Conservation (phyloP, 2,888 invertebrate species). For the Drosophila austrosaltans region DNA sequence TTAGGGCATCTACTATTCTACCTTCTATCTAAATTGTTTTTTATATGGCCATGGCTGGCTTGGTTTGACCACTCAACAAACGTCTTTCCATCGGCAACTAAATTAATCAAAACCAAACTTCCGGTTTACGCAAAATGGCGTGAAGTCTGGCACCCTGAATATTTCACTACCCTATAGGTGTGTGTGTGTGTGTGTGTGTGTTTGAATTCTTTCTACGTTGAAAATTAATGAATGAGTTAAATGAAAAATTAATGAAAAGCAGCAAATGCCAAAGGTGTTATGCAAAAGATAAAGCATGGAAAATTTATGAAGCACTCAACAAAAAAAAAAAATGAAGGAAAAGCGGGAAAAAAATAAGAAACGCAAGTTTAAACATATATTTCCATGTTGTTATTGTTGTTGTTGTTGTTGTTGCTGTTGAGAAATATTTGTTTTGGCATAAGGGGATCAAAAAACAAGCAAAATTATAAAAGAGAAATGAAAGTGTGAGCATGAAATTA, state of each 20-base stretch:
- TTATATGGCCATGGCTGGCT: slow-evolving; percentile 56
- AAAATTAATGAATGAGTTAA: slow-evolving; percentile 80
- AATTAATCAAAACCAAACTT: slow-evolving; percentile 80
- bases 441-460: slow-evolving; percentile 23
- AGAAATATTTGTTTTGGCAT: slow-evolving; percentile 75
- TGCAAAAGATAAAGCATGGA: slow-evolving; percentile 76
- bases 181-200: slow-evolving; percentile 28
- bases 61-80: slow-evolving; percentile 44
- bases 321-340: slow-evolving; percentile 13
- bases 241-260: slow-evolving; percentile 79
- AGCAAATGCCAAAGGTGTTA: slow-evolving; percentile 67
- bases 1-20: slow-evolving; percentile 34
- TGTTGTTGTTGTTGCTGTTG: slow-evolving; percentile 60
- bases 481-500: slow-evolving; percentile 64
- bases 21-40: slow-evolving; percentile 42
- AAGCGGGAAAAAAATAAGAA: slow-evolving; percentile 45
- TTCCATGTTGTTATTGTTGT: slow-evolving; percentile 61
- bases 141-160: slow-evolving; percentile 58
- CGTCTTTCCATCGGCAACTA: slow-evolving; percentile 73
- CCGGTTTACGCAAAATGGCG: slow-evolving; percentile 79
- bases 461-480: neutral
- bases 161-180: slow-evolving; percentile 41
- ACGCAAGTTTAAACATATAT: slow-evolving; percentile 62
- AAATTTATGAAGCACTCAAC: slow-evolving; percentile 72
- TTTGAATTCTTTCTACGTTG: slow-evolving; percentile 57